These are phyloP conservation scores for Thomomys bottae DNA, from an alignment of 2,113 vertebrate species.

Conservation along the genomic window DNA sequence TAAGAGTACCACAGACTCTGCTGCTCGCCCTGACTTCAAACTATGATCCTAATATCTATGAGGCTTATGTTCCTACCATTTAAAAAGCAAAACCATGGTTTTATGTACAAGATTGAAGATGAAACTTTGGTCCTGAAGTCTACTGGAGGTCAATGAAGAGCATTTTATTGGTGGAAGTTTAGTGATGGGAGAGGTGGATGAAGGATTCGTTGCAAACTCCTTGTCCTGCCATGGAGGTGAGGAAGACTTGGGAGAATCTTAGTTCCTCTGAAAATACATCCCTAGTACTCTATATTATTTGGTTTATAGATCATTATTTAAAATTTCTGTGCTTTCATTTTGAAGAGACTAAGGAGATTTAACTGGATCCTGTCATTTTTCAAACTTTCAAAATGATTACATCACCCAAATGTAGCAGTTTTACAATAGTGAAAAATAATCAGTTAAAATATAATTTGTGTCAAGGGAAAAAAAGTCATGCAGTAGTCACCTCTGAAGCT, in stretches of 20 bases:
- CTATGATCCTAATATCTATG: too few relatives aligned
- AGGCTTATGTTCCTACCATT: not conserved
- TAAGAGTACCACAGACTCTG: too few relatives aligned
- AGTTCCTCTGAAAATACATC: not conserved
- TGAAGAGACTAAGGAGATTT: not conserved
- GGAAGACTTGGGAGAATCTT: not conserved
- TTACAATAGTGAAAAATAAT: not conserved
- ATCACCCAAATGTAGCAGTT: not conserved
- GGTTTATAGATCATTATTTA: not conserved
- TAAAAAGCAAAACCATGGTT: too few relatives aligned
- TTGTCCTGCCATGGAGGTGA: not conserved
- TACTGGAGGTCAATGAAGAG: not conserved
- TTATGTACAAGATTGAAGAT: not conserved
- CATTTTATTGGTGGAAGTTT: accelerated
- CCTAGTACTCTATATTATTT: not conserved
- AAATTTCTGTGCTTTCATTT: not conserved
- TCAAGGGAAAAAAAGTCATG: slow-evolving; percentile 15
- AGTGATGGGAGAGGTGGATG: accelerated
- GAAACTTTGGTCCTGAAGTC: not conserved
- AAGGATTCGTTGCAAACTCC: not conserved
- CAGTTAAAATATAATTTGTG: not conserved
- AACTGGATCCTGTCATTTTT: not conserved
- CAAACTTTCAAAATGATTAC: not conserved
- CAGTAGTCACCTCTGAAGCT: slow-evolving; percentile 66
- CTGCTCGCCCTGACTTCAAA: too few relatives aligned